Evolutionary conservation across 2,888 invertebrate species (phyloP).

Genomic region (Celastrina argiolus): DNA sequence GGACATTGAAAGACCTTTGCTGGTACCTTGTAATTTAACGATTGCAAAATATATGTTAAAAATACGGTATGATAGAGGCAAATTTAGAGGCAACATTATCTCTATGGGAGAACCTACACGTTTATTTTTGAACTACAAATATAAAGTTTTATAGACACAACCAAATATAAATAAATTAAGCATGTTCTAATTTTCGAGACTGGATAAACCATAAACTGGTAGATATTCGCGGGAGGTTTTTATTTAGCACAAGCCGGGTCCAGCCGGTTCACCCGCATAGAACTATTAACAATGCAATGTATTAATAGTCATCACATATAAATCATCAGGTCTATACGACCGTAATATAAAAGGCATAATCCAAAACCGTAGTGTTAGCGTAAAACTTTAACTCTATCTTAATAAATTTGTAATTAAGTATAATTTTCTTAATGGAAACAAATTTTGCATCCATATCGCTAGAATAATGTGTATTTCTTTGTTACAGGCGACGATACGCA

Average conservation of each 20-base stretch:
- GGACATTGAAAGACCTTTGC: too few species aligned
- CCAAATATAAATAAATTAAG: neutral
- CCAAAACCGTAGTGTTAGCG: too few species aligned
- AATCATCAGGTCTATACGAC: too few species aligned
- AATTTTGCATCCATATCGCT: neutral
- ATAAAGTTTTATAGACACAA: neutral
- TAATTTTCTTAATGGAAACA: neutral
- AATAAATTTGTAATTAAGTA: neutral
- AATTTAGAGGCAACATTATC: neutral
- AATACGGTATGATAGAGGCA: neutral
- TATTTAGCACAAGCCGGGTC: neutral
- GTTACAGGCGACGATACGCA: constrained; percentile 84
- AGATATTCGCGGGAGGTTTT: neutral
- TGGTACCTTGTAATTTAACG: too few species aligned
- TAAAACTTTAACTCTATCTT: too few species aligned
- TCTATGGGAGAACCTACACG: neutral
- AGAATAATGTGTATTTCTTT: constrained; percentile 39
- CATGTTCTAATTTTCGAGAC: neutral
- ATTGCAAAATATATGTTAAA: too few species aligned
- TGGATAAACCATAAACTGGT: neutral
- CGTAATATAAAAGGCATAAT: neutral
- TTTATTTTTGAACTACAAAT: neutral
- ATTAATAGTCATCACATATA: too few species aligned
- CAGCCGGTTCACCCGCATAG: neutral
- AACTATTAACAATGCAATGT: neutral